Conservation (phyloP, 2,797 vertebrate genomes). For the Scomberomorus guttatus region DNA sequence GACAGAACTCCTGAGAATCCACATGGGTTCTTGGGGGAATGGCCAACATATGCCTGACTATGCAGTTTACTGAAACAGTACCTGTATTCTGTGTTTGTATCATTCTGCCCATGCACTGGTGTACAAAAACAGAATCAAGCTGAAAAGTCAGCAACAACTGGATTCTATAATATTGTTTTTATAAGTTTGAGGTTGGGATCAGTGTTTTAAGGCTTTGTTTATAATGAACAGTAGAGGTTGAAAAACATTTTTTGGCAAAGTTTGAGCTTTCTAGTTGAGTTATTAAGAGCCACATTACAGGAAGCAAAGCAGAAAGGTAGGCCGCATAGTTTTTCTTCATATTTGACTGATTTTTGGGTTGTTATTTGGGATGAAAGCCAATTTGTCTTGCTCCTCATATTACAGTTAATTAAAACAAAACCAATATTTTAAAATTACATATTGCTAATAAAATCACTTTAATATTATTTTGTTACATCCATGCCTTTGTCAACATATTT, state of each 20-base stretch:
- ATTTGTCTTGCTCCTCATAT: background rate
- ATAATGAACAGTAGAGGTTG: background rate
- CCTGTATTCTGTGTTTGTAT: constrained; percentile 43
- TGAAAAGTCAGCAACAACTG: background rate
- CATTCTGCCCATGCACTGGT: constrained; percentile 5
- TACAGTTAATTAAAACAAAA: constrained; percentile 23
- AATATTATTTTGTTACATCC: background rate
- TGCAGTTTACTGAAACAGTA: constrained; percentile 64
- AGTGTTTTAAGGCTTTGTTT: background rate
- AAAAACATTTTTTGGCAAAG: background rate
- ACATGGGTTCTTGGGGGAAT: constrained; percentile 52
- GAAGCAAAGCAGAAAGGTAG: background rate
- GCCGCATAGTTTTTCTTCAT: background rate
- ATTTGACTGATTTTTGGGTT: background rate
- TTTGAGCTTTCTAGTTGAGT: background rate
- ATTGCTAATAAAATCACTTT: background rate
- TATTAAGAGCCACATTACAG: background rate
- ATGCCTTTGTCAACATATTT: background rate
- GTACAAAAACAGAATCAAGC: background rate
- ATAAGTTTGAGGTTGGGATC: background rate
- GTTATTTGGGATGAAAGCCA: background rate
- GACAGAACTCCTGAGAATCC: constrained; percentile 51
- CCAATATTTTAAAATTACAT: background rate
- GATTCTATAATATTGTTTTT: background rate
- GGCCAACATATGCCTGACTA: constrained; percentile 58